Evolutionary conservation across 2,113 vertebrate genomes (phyloP).

Genomic region (Notothenia coriiceps): DNA sequence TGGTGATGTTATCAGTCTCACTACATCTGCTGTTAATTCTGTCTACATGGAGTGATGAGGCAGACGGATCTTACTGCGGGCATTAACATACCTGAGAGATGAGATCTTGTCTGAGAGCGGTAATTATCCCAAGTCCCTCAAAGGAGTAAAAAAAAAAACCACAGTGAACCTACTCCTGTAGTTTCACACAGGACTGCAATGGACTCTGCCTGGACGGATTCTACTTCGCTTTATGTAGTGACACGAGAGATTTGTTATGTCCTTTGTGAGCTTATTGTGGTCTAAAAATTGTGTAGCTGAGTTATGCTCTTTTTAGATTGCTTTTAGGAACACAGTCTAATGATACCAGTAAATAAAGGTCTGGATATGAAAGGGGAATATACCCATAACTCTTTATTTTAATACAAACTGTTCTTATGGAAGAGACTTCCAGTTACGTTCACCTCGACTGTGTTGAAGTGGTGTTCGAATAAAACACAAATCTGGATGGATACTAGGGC

Average conservation of each 20-base stretch:
- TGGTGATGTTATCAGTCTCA: not conserved
- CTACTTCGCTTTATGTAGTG: not conserved
- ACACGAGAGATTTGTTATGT: constrained; percentile 7
- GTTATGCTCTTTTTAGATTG: not conserved
- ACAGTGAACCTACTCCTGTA: not conserved
- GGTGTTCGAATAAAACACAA: not conserved
- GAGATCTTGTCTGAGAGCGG: constrained; percentile 44
- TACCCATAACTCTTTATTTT: too few species aligned
- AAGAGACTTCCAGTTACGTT: not conserved
- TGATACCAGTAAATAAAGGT: not conserved
- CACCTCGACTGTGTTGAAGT: not conserved
- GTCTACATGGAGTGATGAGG: constrained; percentile 25
- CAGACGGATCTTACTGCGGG: constrained; percentile 18
- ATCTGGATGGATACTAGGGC: not conserved
- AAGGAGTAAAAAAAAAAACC: constrained; percentile 19
- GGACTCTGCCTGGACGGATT: constrained; percentile 2
- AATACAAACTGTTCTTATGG: too few species aligned
- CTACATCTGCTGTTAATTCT: constrained; percentile 51
- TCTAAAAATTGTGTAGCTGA: not conserved
- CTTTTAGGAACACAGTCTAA: not conserved
- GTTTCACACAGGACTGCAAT: not conserved
- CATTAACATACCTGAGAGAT: constrained; percentile 54
- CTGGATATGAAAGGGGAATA: not conserved
- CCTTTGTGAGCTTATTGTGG: constrained; percentile 6
- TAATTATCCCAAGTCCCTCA: constrained; percentile 46